Evolutionary conservation across 1,140 invertebrate genomes (phyloP).

Genomic region (Habropoda laboriosa): DNA sequence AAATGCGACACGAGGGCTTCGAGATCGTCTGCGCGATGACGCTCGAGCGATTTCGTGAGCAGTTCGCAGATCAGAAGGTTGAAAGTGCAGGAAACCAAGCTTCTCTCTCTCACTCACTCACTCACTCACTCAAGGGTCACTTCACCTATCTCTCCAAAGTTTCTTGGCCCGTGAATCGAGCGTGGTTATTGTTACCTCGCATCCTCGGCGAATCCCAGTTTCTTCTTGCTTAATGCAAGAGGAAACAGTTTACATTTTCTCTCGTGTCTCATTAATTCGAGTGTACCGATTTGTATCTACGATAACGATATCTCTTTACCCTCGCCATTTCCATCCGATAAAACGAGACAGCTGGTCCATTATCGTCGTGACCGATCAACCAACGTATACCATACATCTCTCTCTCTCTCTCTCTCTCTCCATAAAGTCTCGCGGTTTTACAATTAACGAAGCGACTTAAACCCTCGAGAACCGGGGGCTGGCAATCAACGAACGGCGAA

Average conservation of each 20-base stretch:
- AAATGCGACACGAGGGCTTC: not conserved
- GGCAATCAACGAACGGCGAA: not conserved
- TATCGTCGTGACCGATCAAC: constrained; percentile 4
- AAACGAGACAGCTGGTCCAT: not conserved
- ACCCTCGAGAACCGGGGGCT: too few relatives aligned
- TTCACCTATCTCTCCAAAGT: constrained; percentile 6
- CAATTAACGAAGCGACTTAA: constrained; percentile 3
- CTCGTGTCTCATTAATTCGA: not conserved
- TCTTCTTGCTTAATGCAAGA: not conserved
- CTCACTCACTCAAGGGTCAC: too few relatives aligned
- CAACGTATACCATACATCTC: too few relatives aligned
- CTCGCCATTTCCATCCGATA: not conserved
- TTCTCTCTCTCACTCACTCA: too few relatives aligned
- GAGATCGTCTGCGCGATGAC: not conserved
- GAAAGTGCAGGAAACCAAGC: not conserved
- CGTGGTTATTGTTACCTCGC: not conserved
- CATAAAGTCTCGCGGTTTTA: not conserved
- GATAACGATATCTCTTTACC: not conserved
- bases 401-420: too few relatives aligned
- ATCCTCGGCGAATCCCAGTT: not conserved
- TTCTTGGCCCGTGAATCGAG: not conserved
- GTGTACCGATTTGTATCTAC: not conserved
- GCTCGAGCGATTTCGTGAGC: constrained; percentile 16
- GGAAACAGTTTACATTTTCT: not conserved
- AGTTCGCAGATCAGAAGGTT: constrained; percentile 24